phyloP scores from a whole-genome alignment of 2,888 invertebrate species.

The Idaea biselata region DNA sequence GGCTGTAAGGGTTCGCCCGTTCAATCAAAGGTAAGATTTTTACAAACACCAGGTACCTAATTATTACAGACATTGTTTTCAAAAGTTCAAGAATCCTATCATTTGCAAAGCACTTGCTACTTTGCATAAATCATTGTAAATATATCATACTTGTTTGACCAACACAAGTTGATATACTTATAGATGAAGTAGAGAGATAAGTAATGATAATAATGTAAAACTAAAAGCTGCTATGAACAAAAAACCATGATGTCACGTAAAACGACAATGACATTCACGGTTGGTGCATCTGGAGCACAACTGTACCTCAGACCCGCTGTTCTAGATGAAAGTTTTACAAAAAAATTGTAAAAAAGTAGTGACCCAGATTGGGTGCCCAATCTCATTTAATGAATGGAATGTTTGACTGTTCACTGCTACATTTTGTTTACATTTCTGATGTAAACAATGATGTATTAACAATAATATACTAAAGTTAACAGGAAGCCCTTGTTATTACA shows the following conservation, averaged over 20 bases:
- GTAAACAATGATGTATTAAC: not conserved
- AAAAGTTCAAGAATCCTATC: conserved; percentile 36
- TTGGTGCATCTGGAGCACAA: conserved; percentile 75
- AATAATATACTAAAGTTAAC: not conserved
- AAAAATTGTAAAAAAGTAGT: conserved; percentile 52
- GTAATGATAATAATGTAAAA: not conserved
- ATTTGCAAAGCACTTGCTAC: conserved; percentile 15
- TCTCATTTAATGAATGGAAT: conserved; percentile 10
- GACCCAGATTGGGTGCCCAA: conserved; percentile 33
- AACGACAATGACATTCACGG: conserved; percentile 79
- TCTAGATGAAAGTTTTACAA: conserved; percentile 72
- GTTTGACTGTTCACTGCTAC: conserved; percentile 27
- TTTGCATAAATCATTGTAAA: conserved; percentile 20
- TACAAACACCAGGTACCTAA: conserved; percentile 26
- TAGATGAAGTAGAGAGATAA: not conserved
- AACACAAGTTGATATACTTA: not conserved
- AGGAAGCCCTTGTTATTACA: not conserved
- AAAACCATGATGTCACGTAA: conserved; percentile 73
- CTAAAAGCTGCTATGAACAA: conserved; percentile 48
- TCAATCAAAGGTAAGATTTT: conserved; percentile 88
- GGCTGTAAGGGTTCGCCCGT: conserved; percentile 94
- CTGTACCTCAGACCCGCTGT: conserved; percentile 63
- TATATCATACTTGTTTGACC: not conserved
- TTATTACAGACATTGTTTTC: conserved; percentile 38
- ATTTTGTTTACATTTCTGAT: conserved; percentile 26